Percentiles rank a stretch among this genome's conserved stretches.
Conservation (phyloP, 2,888 invertebrate species). For the Hesperia comma region DNA sequence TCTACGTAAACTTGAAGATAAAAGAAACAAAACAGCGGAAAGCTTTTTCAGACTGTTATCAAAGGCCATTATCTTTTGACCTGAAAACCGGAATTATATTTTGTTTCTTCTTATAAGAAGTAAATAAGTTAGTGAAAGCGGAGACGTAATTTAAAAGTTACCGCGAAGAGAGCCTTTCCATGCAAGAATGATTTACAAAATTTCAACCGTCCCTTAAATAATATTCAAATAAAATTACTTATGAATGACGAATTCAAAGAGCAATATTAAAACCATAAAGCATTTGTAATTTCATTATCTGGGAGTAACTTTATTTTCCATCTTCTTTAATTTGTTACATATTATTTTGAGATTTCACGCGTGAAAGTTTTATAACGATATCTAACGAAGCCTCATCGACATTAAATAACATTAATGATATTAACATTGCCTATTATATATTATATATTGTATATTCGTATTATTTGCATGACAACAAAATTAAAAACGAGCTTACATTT, state of each 20-base stretch:
- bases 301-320: background rate
- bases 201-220: constrained; percentile 20
- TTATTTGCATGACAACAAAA: constrained; percentile 76
- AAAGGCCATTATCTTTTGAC: constrained; percentile 82
- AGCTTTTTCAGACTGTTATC: constrained; percentile 82
- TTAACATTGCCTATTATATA: background rate
- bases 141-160: constrained; percentile 79
- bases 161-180: constrained; percentile 64
- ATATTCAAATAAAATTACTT: constrained; percentile 33
- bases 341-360: no score
- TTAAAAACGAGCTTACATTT: constrained; percentile 80
- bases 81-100: constrained; percentile 82
- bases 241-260: constrained; percentile 29
- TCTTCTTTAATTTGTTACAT: background rate
- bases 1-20: constrained; percentile 77
- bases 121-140: constrained; percentile 77
- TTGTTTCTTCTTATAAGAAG: constrained; percentile 78
- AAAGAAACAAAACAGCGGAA: constrained; percentile 83
- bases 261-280: constrained; percentile 6
- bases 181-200: constrained; percentile 42
- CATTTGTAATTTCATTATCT: constrained; percentile 7
- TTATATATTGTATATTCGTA: no score
- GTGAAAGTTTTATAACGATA: no score
- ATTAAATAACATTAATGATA: no score
- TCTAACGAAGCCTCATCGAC: no score